Base-by-base conservation (phyloP, 2,888 invertebrate species). In the Ctena decussata region DNA sequence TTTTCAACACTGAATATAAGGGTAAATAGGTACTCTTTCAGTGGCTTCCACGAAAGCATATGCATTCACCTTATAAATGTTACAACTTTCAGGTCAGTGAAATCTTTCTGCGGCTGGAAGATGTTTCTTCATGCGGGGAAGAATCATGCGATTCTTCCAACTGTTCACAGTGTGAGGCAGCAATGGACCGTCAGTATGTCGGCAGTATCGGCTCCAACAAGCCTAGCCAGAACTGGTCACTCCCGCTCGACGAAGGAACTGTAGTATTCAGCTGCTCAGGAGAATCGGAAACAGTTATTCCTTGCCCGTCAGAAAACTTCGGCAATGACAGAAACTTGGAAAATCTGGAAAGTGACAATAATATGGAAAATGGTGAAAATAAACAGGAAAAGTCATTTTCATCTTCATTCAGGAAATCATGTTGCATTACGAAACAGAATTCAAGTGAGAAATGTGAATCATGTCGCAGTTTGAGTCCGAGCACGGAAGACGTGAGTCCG, bases 121-220 rank as follows among this genome's bases (percentile, higher is more conserved):
- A 87, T 32, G 37, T 76, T 15, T 83, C 81, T 12, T 85, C 83
- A 6, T 86, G 86, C 39, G 70, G 72, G 0, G 89, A 85, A 15
- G 85, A 84, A 8, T 83, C 82, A 18, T 90, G 87, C 39, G 90
- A 90, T 80, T 83, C 87, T 0, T 84, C 87, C 15, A 88, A 86
- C 27, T 88, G 87, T 78, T 85, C 87, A 6, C 82, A 85, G 5
- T 90, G 87, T 21, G 87, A 90, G 49, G 80, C 80, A 0, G 86
- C 85, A 8, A 86, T 86, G 81, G 85, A 86, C 41, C 83, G 87
- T 30, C 74, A 49, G 11, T 72, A 27, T 49, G 11, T 12, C 18
- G 57, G 57, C 57, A 39, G 44, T 53, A 60, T 53, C 27, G 72
- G 53, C 32, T 24, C 21, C 49, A 27, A 30, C n/a, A 27, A 24